Evolutionary conservation across 2,888 invertebrate species (phyloP).

Genomic region (Amphipoea oculea): DNA sequence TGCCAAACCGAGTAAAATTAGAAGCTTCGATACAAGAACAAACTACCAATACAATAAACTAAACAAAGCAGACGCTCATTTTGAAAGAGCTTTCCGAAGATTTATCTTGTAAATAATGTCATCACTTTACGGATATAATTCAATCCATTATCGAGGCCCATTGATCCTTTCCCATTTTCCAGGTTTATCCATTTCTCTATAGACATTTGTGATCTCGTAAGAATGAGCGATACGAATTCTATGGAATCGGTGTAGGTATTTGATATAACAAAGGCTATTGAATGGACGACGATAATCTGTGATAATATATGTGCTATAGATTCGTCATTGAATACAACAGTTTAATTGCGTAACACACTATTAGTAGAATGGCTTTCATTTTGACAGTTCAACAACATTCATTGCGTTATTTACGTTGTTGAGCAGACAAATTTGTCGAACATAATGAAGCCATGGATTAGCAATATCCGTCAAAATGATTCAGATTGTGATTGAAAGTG

Average conservation of each 20-base stretch:
- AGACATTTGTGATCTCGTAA: conserved; percentile 32
- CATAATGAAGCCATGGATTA: too few species aligned
- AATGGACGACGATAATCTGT: conserved; percentile 24
- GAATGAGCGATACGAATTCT: conserved; percentile 15
- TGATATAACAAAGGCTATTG: conserved; percentile 32
- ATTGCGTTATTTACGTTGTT: not conserved
- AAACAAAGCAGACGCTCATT: conserved; percentile 1
- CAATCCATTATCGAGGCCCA: conserved; percentile 40
- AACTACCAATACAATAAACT: conserved; percentile 14
- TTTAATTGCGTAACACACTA: not conserved
- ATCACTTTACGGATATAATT: conserved; percentile 40
- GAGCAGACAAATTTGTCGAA: not conserved
- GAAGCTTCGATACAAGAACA: not conserved
- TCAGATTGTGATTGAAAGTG: not conserved
- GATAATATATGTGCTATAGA: conserved; percentile 11
- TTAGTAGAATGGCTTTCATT: not conserved
- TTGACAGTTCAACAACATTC: not conserved
- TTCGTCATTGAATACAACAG: conserved; percentile 13
- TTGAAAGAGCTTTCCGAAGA: conserved; percentile 29
- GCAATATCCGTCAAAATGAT: not conserved
- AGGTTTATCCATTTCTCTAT: conserved; percentile 28
- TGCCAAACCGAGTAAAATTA: not conserved
- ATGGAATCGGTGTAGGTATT: conserved; percentile 12
- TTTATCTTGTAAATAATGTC: conserved; percentile 40
- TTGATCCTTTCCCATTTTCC: conserved; percentile 36